Evolutionary conservation across 1,140 invertebrate genomes (phyloP), one percentile per base, ranked within the genome.

Genomic region (Globodera ellingtonae): DNA sequence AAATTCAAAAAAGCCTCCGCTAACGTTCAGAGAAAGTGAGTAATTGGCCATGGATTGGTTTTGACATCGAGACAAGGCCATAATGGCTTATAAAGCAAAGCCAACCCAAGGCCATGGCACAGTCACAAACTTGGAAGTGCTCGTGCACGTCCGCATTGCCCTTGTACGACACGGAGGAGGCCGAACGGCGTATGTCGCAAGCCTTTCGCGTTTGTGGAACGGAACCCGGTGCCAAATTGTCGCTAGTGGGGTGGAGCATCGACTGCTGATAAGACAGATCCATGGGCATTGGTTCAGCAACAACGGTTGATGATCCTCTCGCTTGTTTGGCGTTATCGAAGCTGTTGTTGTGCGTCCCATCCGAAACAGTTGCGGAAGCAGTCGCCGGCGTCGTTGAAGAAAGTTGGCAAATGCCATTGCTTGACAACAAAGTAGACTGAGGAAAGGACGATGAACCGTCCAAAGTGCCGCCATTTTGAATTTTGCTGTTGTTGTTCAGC

Each of bases 151-250:
- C 75, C 35, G 75, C 75, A 50, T 66, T 77, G 21, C n/a, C 46
- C 18, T 46, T 77, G 24, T 77, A 77, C n/a, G 75, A 77, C 15
- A 77, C 75, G 13, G 75, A 77, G 48, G 75, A 77, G 24, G 75
- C 65, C 6, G 50, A 62, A 47, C 75, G 62, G 24, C 75, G 46
- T 35, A 77, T 77, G 65, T 65, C 46, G 21, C 75, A 77, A 48
- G 44, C 67, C 47, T 77, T 77, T 8, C 24, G 59, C 65, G 21
- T 46, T 46, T 35, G 48, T 6, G 62, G 52, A 13, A 70, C 18
- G 35, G 10, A 47, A 1, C 5, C 4, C 24, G 67, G 67, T 13
- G 67, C 35, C 67, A 70, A 35, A 70, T 35, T 35, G 67, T 7
- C 13, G 0, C 2, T 18, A 21, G 35, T 7, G 13, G 24, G 5